Evolutionary conservation across 2,888 invertebrate species (phyloP).

Genomic region (Rapana venosa): DNA sequence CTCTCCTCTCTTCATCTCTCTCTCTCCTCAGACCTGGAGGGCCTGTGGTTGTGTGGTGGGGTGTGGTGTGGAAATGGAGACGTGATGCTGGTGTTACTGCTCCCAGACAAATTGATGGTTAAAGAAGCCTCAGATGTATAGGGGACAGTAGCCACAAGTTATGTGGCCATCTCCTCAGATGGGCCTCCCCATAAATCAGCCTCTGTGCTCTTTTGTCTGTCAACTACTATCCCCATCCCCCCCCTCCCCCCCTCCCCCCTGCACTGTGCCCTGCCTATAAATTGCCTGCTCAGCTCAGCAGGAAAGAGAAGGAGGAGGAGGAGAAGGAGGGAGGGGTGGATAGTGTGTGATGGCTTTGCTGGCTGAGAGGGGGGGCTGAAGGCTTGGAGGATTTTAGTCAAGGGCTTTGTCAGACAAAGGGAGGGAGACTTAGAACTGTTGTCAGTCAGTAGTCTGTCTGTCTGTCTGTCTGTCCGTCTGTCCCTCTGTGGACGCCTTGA

Average conservation of each 20-base stretch:
- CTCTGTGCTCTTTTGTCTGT: conserved; percentile 29
- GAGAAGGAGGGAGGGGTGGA: not conserved
- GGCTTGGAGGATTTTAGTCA: not conserved
- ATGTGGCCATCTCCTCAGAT: conserved; percentile 25
- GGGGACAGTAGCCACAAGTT: conserved; percentile 30
- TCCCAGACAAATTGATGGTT: conserved; percentile 13
- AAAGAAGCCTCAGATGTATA: conserved; percentile 6
- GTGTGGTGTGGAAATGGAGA: not conserved
- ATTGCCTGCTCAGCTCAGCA: conserved; percentile 24
- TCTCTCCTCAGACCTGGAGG: not conserved
- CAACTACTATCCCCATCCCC: not conserved
- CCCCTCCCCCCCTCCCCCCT: too few relatives aligned
- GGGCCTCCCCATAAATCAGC: conserved; percentile 31
- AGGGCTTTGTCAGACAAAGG: not conserved
- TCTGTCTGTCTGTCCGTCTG: not conserved
- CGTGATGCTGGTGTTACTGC: not conserved
- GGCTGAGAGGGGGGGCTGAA: too few relatives aligned
- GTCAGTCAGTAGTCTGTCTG: not conserved
- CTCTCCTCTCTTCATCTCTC: too few relatives aligned
- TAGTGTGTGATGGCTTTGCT: not conserved
- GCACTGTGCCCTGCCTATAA: conserved; percentile 29
- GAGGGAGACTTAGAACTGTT: not conserved
- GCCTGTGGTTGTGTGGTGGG: not conserved
- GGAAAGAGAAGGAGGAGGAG: not conserved
- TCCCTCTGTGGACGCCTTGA: too few relatives aligned